Conservation (phyloP, 2,888 invertebrate species). For the Fragum sueziense region DNA sequence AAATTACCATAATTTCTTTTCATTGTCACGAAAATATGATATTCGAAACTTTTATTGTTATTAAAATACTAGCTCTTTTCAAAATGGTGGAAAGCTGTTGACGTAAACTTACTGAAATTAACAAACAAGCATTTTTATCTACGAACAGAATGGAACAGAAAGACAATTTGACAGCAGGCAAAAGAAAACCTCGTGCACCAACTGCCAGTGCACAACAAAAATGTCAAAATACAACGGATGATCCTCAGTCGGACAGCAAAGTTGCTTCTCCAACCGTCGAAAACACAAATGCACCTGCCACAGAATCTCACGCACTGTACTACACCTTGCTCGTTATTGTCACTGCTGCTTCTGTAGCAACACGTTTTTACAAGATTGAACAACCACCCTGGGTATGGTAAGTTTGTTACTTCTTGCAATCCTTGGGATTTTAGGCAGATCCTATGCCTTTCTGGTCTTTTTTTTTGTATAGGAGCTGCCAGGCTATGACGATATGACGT, state of each 20-base stretch:
- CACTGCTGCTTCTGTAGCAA: slow-evolving; percentile 86
- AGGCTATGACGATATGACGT: too few relatives aligned
- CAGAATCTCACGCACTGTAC: slow-evolving; percentile 37
- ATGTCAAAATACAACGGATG: not conserved
- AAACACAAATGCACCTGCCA: not conserved
- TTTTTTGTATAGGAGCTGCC: too few relatives aligned
- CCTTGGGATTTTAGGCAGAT: too few relatives aligned
- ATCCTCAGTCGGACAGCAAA: not conserved
- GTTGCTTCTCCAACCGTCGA: not conserved
- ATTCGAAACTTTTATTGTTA: not conserved
- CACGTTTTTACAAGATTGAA: slow-evolving; percentile 93
- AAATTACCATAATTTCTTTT: too few relatives aligned
- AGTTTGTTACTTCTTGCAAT: slow-evolving; percentile 71
- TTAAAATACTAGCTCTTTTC: not conserved
- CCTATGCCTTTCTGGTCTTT: too few relatives aligned
- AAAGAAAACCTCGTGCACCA: not conserved
- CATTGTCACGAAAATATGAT: too few relatives aligned
- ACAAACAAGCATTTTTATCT: not conserved
- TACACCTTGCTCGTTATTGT: slow-evolving; percentile 61
- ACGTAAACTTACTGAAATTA: not conserved
- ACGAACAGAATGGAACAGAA: not conserved
- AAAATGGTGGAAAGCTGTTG: not conserved
- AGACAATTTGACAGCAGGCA: not conserved
- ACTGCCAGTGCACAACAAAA: too few relatives aligned
- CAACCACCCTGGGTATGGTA: slow-evolving; percentile 98